Conservation (phyloP, 2,888 invertebrate genomes). For the Metellina segmentata region DNA sequence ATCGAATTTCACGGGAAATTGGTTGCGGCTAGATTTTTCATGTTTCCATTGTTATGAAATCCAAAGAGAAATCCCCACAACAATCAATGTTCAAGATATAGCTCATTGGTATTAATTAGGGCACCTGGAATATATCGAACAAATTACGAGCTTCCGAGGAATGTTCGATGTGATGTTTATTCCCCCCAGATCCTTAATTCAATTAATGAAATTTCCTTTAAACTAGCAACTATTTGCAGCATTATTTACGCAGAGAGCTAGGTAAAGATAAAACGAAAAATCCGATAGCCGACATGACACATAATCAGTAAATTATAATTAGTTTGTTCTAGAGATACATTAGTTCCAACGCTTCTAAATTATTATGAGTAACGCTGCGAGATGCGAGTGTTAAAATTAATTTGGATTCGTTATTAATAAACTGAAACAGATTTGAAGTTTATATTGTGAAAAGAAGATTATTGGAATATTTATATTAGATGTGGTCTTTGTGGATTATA, state of each 20-base stretch:
- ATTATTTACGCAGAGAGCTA: background rate
- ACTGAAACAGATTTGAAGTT: too few species aligned
- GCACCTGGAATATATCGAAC: background rate
- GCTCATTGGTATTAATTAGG: background rate
- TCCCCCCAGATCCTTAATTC: background rate
- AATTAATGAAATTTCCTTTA: background rate
- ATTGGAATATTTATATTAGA: too few species aligned
- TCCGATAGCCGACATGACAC: background rate
- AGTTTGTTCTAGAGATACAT: background rate
- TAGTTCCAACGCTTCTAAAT: background rate
- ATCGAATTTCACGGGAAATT: too few species aligned
- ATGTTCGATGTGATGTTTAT: background rate
- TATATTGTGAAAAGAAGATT: too few species aligned
- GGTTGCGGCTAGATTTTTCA: too few species aligned
- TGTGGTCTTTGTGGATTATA: too few species aligned
- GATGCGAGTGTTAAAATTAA: background rate
- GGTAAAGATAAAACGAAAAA: background rate
- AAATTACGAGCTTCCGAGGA: background rate
- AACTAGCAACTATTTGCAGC: background rate
- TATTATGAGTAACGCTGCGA: background rate
- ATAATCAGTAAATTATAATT: background rate
- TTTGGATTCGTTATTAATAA: too few species aligned
- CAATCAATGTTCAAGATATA: too few species aligned
- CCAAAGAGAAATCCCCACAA: too few species aligned
- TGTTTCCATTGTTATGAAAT: too few species aligned